Evolutionary conservation across 2,113 vertebrate genomes (phyloP).

Genomic region (Epinephelus moara): DNA sequence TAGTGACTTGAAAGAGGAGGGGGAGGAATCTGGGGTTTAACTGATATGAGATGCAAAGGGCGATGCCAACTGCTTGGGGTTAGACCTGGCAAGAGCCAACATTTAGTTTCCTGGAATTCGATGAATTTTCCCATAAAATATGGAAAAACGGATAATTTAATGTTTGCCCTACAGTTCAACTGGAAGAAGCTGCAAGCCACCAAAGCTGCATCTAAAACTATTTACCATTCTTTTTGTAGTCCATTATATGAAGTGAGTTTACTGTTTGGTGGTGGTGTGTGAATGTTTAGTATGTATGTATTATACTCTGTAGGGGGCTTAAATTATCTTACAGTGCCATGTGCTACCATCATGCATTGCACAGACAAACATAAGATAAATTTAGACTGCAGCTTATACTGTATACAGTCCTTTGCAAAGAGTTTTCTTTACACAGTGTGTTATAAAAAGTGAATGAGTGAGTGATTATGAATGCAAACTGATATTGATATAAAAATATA

Average conservation of each 20-base stretch:
- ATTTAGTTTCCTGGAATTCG: slow-evolving; percentile 32
- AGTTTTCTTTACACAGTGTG: background rate
- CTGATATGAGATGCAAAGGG: slow-evolving; percentile 45
- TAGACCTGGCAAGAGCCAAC: slow-evolving; percentile 19
- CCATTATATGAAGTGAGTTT: background rate
- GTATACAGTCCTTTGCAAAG: background rate
- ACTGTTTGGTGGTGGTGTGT: background rate
- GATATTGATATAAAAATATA: background rate
- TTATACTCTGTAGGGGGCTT: background rate
- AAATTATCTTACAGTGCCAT: background rate
- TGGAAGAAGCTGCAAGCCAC: background rate
- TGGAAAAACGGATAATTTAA: slow-evolving; percentile 9
- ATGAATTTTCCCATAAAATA: slow-evolving; percentile 12
- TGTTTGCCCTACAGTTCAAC: background rate
- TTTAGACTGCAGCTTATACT: background rate
- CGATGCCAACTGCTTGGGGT: slow-evolving; percentile 40
- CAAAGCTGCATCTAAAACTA: background rate
- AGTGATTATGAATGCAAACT: background rate
- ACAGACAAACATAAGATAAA: background rate
- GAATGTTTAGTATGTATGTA: background rate
- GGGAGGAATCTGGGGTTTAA: slow-evolving; percentile 54
- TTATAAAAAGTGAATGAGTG: background rate
- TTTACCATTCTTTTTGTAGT: background rate
- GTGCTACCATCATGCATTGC: background rate
- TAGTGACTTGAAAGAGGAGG: slow-evolving; percentile 54